Evolutionary conservation across 2,888 invertebrate genomes (phyloP).

Genomic region (Cheilosia vulpina): DNA sequence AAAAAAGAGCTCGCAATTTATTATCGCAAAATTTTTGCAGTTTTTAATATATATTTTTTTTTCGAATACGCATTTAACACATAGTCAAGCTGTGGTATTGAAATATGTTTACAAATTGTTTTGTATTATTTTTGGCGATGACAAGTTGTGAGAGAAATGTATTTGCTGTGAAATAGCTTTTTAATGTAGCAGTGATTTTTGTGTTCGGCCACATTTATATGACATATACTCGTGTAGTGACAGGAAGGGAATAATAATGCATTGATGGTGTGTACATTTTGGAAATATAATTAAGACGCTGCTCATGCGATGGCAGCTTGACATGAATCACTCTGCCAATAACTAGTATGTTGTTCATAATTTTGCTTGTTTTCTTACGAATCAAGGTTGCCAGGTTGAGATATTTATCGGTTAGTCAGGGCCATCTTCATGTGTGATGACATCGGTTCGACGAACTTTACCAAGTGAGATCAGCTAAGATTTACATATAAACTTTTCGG

Average conservation of each 20-base stretch:
- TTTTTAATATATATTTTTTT: neutral
- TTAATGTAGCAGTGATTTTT: neutral
- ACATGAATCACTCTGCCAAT: neutral
- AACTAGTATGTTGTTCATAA: neutral
- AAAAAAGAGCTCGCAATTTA: conserved; percentile 7
- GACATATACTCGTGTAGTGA: neutral
- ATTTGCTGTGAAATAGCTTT: neutral
- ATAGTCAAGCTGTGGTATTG: conserved; percentile 6
- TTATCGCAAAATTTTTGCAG: conserved; percentile 20
- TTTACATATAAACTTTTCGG: too few species aligned
- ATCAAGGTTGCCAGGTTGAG: neutral
- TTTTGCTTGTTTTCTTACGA: neutral
- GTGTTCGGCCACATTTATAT: neutral
- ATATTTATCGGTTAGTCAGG: neutral
- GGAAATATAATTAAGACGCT: neutral
- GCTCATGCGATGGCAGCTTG: neutral
- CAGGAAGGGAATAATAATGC: neutral
- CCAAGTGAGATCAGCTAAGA: neutral
- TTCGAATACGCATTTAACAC: conserved; percentile 47
- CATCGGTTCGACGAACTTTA: neutral
- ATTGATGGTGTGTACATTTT: neutral
- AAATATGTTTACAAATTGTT: conserved; percentile 21
- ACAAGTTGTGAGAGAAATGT: conserved; percentile 3
- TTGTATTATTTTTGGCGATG: conserved; percentile 53
- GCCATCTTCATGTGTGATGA: neutral